Conservation (phyloP, 2,113 vertebrate genomes). For the Lepisosteus osseus region DNA sequence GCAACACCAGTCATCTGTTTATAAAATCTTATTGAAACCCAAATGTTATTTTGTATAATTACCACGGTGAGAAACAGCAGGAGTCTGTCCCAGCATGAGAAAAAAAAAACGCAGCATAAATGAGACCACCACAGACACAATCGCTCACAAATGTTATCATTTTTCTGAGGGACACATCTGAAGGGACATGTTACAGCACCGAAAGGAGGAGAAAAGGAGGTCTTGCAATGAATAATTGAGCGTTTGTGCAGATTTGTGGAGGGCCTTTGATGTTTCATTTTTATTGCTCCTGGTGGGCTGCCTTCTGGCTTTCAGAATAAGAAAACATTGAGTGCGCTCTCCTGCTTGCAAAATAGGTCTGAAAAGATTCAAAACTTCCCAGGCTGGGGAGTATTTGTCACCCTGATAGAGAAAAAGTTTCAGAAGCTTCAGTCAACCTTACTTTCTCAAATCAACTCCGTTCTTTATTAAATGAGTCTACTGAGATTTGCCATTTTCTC, state of each 20-base stretch:
- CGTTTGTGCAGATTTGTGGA: background rate
- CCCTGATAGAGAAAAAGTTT: background rate
- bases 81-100: no score
- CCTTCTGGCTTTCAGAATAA: slow-evolving; percentile 14
- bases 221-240: background rate
- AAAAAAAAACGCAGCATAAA: no score
- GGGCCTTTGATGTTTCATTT: slow-evolving; percentile 22
- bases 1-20: background rate
- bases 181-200: background rate
- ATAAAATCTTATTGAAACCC: background rate
- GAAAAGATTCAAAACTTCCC: slow-evolving; percentile 16
- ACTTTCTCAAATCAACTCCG: no score
- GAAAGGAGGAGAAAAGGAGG: background rate
- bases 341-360: background rate
- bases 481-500: no score
- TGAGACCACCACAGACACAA: no score
- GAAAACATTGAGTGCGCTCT: background rate
- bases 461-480: no score
- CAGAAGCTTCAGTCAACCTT: slow-evolving; percentile 6
- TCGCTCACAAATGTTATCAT: background rate
- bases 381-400: slow-evolving; percentile 3
- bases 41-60: no score
- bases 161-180: background rate
- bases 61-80: no score
- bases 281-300: background rate